Evolutionary conservation across 2,113 vertebrate genomes (phyloP).

Genomic region (Nothocercus julius): DNA sequence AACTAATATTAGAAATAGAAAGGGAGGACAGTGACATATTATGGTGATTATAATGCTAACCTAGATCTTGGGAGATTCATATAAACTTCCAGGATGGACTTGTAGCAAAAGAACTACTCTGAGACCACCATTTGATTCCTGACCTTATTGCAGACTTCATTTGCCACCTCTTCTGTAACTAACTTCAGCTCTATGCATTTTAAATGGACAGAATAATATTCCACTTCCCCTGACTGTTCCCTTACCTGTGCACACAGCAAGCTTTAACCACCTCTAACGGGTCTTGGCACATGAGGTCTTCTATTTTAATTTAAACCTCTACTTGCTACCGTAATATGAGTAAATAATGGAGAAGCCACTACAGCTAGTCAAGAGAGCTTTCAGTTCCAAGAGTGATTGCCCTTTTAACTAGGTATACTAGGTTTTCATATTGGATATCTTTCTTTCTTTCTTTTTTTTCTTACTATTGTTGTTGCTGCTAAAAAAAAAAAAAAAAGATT

Average conservation of each 20-base stretch:
- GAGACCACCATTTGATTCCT: not conserved
- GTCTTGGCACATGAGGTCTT: not conserved
- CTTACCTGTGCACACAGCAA: not conserved
- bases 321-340: not conserved
- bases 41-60: not conserved
- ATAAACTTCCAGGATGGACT: not conserved
- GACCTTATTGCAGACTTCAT: not conserved
- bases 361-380: constrained; percentile 13
- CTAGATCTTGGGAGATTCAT: not conserved
- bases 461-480: not conserved
- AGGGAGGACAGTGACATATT: not conserved
- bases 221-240: not conserved
- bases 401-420: constrained; percentile 41
- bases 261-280: not conserved
- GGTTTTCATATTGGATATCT: constrained; percentile 3
- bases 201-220: not conserved
- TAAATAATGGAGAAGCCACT: constrained; percentile 1
- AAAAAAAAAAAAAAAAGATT: not conserved
- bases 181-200: not conserved
- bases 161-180: not conserved
- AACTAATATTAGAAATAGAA: not conserved
- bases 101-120: not conserved
- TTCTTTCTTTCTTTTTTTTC: not conserved
- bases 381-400: constrained; percentile 36
- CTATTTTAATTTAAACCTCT: not conserved